Evolutionary conservation across 37 sponge, comb jelly and placozoan species (phyloP), one percentile per base, ranked within the genome.

Genomic region (Halisarca cf. caerulea): DNA sequence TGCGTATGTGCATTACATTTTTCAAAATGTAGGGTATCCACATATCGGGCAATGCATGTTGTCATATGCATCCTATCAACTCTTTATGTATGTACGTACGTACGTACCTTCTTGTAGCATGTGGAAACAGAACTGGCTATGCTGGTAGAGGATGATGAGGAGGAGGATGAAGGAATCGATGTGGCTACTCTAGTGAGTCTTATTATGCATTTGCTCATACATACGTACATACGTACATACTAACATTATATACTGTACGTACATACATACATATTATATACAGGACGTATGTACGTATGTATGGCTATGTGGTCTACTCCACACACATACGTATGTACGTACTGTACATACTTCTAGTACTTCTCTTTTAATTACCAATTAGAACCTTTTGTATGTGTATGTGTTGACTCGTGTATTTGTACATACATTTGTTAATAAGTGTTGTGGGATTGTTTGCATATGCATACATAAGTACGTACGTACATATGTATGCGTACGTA

Each of bases 171-270:
- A 18, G 77, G 42, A 40, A 24, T 39, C 18, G 77, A 74, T 39
- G 42, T 74, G 18, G 42, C 42, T 2, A 74, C 41, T 39, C 44
- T 74, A 25, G 77, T 74, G 25, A 74, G 77, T 41, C 0, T 0
- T 62, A 62, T 23, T 28, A 15, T 47, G 11, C 11, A 47, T 47
- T 82, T 91, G 36, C 81, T 91, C 39, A 83, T 91, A 47, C 6
- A 47, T 47, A 47, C 11, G 9, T 47, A 47, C 11, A 11, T 47
- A 47, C 51, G 51, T 47, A 47, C 51, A 47, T 47, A 47, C 11
- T 6, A 47, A 47, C 11, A 14, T 47, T 47, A 47, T 14, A 11
- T n/a, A n/a, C n/a, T n/a, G n/a, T n/a, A 55, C 17, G 17, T 55
- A 55, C 57, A 55, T 55, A 55, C 57, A 17, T 17, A 55, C 57